Evolutionary conservation across 2,888 invertebrate species (phyloP).

Genomic region (Tenthredo distinguenda): DNA sequence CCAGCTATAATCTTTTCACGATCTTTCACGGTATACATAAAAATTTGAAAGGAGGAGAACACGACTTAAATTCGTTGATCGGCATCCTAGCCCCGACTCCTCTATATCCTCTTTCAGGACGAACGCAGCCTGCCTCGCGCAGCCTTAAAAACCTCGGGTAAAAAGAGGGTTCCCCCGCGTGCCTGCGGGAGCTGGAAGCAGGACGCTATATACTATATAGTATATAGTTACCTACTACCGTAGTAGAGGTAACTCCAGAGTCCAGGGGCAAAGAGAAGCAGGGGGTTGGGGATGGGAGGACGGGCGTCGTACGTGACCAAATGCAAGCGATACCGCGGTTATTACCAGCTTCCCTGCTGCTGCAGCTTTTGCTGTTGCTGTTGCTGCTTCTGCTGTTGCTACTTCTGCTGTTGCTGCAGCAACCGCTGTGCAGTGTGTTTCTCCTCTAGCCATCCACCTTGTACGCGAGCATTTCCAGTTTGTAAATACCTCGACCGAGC

Average conservation of each 20-base stretch:
- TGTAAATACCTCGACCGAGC: conserved; percentile 65
- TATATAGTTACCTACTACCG: conserved; percentile 34
- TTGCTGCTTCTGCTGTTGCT: neutral
- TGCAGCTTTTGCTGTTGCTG: neutral
- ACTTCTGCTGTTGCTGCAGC: neutral
- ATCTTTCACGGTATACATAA: conserved; percentile 2
- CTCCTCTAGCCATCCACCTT: conserved; percentile 21
- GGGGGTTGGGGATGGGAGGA: neutral
- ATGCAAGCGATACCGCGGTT: conserved; percentile 43
- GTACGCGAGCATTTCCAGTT: conserved; percentile 65
- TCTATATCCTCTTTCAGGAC: conserved; percentile 19
- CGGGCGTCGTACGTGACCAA: conserved; percentile 42
- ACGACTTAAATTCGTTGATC: conserved; percentile 11
- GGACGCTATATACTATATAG: neutral
- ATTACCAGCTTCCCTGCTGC: conserved; percentile 32
- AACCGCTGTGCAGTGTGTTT: neutral
- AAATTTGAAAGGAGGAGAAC: neutral
- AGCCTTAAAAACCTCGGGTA: neutral
- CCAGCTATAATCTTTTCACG: conserved; percentile 7
- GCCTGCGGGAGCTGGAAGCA: conserved; percentile 28
- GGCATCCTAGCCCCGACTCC: conserved; percentile 2
- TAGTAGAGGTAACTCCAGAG: conserved; percentile 13
- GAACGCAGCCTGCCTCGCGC: neutral
- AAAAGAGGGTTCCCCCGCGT: conserved; percentile 15
- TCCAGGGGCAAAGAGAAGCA: conserved; percentile 7